These are phyloP conservation scores for Falco rusticolus DNA, from an alignment of 2,797 vertebrate genomes.

Conservation along the genomic window DNA sequence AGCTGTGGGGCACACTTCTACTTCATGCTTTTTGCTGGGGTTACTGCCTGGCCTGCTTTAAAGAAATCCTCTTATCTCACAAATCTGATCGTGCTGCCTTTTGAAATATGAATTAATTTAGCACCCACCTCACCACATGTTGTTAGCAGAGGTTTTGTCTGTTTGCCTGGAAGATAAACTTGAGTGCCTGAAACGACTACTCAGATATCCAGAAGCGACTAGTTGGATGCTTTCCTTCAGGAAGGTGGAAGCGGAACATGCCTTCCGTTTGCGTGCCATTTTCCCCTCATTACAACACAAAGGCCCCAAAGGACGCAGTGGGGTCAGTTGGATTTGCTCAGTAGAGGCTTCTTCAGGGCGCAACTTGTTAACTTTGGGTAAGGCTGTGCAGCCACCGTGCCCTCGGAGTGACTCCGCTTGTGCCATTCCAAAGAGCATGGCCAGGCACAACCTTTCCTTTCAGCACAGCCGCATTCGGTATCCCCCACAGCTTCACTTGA, in stretches of 20 bases:
- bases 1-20: not conserved
- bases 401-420: not conserved
- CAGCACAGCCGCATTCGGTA: not conserved
- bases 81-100: not conserved
- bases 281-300: not conserved
- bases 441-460: not conserved
- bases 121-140: not conserved
- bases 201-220: not conserved
- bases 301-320: fast-evolving
- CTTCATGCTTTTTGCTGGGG: not conserved
- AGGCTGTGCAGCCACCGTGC: not conserved
- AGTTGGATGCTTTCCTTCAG: not conserved
- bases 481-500: not conserved
- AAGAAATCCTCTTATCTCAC: not conserved
- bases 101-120: not conserved
- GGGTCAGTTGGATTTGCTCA: not conserved
- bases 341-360: not conserved
- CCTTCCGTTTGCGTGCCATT: not conserved
- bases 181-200: not conserved
- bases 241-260: not conserved
- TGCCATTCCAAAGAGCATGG: not conserved
- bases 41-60: not conserved
- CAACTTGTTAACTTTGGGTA: not conserved
- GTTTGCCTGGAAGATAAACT: not conserved
- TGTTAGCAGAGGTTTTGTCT: not conserved